Base-by-base conservation (phyloP, 2,888 invertebrate genomes). In the Halocaridina rubra region DNA sequence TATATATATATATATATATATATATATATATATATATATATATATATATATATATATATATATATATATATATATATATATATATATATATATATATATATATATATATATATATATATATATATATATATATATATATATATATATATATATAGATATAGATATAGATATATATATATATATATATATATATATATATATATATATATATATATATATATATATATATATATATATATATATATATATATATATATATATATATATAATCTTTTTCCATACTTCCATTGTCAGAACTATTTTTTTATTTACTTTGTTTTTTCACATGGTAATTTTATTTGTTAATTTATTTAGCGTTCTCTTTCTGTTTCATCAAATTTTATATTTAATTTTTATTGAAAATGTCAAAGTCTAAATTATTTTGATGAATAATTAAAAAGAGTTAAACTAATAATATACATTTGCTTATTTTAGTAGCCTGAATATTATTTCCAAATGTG, bases 1-100 rank as follows among this genome's bases (percentile, higher is more conserved):
- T 61, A 61, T 61, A 61, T 61, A 61, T 61, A 61, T 61, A 61
- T 61, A 61, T 61, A 61, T 61, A 61, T 61, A 61, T 61, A 61
- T 61, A 61, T 61, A 61, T 61, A 61, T 61, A 61, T 61, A 61
- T 61, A 61, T 61, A 61, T 61, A 61, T 61, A 61, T 61, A 61
- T 61, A 61, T 61, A 61, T 61, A 61, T 61, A 61, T 61, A 61
- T 61, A 61, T 61, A 61, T 61, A 61, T 61, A 61, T 61, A 19
- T n/a, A 61, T 61, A 61, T 61, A 61, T n/a, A 19, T 61, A 61
- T 61, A 61, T 61, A 61, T 61, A 61, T 61, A 61, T 61, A 61
- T 61, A 61, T 61, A 61, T 10, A 61, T 61, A 61, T 61, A 61
- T 61, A 61, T 61, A 61, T 61, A 61, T 61, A 61, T 61, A 61